Percentiles rank a stretch among this genome's conserved stretches.
phyloP scores from a whole-genome alignment of 1,140 invertebrate genomes.

The Myzus persicae region DNA sequence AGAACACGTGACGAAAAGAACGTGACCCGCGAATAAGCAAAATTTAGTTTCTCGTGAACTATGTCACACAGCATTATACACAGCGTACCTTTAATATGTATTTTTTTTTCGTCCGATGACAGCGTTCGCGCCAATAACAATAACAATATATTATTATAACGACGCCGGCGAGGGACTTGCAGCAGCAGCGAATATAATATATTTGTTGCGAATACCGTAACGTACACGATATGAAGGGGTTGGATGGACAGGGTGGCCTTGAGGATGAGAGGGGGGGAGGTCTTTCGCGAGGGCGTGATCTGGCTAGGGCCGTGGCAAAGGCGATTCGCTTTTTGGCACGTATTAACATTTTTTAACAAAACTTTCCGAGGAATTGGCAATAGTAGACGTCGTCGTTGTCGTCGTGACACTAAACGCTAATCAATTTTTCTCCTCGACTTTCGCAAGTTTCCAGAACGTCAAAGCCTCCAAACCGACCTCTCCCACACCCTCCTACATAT shows the following conservation, averaged over 20 bases:
- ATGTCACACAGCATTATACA: background rate
- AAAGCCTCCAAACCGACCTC: background rate
- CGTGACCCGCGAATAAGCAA: background rate
- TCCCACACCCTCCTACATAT: background rate
- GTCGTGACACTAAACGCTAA: background rate
- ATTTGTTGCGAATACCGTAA: background rate
- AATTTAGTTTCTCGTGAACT: background rate
- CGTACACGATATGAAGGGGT: background rate
- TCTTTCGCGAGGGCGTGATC: background rate
- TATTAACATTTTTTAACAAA: constrained; percentile 14
- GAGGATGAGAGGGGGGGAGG: too few species aligned
- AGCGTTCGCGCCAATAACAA: background rate
- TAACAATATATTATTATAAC: constrained; percentile 10
- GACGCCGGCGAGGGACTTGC: background rate
- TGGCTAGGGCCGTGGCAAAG: background rate
- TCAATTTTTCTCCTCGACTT: background rate
- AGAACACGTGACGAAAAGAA: background rate
- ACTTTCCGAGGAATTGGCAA: background rate
- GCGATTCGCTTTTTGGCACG: background rate
- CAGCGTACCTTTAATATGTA: too few species aligned
- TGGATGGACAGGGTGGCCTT: background rate
- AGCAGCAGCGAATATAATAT: constrained; percentile 15
- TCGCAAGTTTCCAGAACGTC: background rate
- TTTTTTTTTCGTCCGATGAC: background rate
- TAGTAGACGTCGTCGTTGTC: background rate